phyloP scores from a whole-genome alignment of 1,140 invertebrate genomes.

The Drosophila mayri region DNA sequence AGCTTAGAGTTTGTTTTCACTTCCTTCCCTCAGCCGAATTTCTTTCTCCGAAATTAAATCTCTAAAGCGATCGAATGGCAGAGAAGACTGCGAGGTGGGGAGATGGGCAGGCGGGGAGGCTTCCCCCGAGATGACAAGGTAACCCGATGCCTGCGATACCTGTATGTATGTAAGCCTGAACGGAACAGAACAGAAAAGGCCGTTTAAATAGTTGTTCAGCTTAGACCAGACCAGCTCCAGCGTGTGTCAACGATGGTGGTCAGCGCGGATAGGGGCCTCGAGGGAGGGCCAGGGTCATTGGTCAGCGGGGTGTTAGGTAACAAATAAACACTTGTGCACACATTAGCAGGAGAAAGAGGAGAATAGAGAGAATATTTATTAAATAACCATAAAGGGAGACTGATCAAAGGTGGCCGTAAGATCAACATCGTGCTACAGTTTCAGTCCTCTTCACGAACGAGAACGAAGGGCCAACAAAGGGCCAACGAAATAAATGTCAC shows the following conservation, averaged over 20 bases:
- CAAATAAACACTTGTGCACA: conserved; percentile 82
- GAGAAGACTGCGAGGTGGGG: not conserved
- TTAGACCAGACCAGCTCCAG: conserved; percentile 19
- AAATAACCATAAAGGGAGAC: conserved; percentile 49
- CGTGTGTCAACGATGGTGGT: conserved; percentile 67
- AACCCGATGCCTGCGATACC: conserved; percentile 33
- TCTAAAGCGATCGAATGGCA: conserved; percentile 41
- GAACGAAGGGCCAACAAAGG: conserved; percentile 20
- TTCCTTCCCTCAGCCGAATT: not conserved
- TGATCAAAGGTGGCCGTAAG: conserved; percentile 34
- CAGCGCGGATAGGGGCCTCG: conserved; percentile 31
- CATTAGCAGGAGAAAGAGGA: conserved; percentile 48
- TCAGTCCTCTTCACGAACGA: not conserved
- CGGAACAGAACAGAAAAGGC: conserved; percentile 12
- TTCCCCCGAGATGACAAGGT: conserved; percentile 40
- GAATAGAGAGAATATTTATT: conserved; percentile 53
- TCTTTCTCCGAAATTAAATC: not conserved
- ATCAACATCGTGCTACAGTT: conserved; percentile 41
- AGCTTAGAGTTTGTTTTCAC: not conserved
- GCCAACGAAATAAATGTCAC: conserved; percentile 69
- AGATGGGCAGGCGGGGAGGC: not conserved
- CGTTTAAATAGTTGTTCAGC: conserved; percentile 26
- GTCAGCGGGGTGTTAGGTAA: conserved; percentile 77
- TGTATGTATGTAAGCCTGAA: conserved; percentile 10
- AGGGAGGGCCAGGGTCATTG: conserved; percentile 17